Conservation (phyloP, 2,888 invertebrate genomes). For the Nasonovia ribisnigri region DNA sequence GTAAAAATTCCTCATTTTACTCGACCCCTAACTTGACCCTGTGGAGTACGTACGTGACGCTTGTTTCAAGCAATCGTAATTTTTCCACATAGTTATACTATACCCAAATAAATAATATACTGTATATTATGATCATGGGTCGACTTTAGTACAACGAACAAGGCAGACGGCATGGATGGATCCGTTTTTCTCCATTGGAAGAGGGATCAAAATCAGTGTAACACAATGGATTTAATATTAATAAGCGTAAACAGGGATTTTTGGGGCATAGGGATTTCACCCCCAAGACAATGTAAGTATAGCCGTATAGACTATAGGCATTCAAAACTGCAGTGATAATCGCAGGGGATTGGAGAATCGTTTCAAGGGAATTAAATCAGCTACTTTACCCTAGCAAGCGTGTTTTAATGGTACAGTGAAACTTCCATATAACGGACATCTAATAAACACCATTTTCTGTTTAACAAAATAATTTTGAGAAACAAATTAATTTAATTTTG, state of each 20-base stretch:
- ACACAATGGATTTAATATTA: neutral
- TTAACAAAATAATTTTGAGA: too few species aligned
- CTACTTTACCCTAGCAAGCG: neutral
- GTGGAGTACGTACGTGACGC: neutral
- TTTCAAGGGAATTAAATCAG: neutral
- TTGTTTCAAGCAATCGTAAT: neutral
- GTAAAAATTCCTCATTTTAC: neutral
- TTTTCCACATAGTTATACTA: neutral
- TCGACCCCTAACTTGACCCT: neutral
- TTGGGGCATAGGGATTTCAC: neutral
- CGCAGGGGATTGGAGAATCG: neutral
- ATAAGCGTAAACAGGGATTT: neutral
- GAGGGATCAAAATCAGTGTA: neutral
- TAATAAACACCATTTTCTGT: too few species aligned
- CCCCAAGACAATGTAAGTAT: neutral
- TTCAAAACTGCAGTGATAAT: neutral
- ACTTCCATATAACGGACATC: neutral
- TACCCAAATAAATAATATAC: neutral
- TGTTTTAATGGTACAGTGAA: neutral
- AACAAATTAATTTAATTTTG: too few species aligned
- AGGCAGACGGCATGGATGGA: neutral
- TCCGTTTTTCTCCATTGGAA: neutral
- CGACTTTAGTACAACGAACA: neutral
- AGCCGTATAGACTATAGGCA: neutral
- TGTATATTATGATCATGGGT: neutral